A percentile compares a stretch with the other conserved stretches of the same genome.
These are phyloP conservation scores for Mesocentrotus franciscanus DNA, from an alignment of 53 echinoderm and acorn worm species.

Conservation along the genomic window DNA sequence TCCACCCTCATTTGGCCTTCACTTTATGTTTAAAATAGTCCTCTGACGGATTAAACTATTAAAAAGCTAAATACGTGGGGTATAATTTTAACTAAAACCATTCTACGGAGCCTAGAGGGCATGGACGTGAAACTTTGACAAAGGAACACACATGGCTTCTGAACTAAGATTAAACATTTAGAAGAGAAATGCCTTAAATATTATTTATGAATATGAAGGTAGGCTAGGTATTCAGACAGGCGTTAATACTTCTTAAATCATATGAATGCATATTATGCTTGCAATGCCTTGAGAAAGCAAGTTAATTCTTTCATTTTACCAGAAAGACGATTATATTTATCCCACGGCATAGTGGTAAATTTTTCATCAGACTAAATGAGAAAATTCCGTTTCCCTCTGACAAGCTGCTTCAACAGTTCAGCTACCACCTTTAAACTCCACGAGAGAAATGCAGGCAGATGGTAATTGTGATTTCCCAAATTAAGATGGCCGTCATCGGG, in stretches of 20 bases:
- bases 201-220: not conserved
- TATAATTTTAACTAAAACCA: not conserved
- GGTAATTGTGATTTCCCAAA: constrained; percentile 47
- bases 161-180: not conserved
- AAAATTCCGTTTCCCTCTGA: not conserved
- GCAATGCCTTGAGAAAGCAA: not conserved
- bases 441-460: not conserved
- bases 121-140: not conserved
- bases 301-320: not conserved
- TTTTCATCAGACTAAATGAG: not conserved
- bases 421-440: not conserved
- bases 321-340: not conserved
- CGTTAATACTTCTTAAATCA: too few species aligned
- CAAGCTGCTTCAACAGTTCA: constrained; percentile 2
- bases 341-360: not conserved
- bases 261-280: too few species aligned
- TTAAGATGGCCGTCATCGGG: constrained; percentile 24
- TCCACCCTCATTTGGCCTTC: not conserved
- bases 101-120: not conserved
- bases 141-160: not conserved
- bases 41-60: not conserved
- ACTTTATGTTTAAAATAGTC: not conserved
- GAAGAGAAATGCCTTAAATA: not conserved
- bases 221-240: too few species aligned
- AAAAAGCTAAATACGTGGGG: not conserved